phyloP scores from a whole-genome alignment of 2,797 vertebrate species.

The Allobates femoralis region DNA sequence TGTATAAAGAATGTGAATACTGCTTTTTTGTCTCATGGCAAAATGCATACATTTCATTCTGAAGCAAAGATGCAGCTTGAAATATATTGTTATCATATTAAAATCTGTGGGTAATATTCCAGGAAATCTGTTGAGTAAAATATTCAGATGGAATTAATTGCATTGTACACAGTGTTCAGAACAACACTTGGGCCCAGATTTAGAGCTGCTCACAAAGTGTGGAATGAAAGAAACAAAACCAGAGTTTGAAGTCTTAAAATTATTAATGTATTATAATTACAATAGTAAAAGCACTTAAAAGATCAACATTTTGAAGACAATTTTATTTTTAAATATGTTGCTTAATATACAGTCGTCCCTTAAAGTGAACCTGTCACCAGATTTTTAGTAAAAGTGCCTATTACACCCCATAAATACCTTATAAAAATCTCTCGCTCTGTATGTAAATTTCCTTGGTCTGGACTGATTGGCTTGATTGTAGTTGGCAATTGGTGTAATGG shows the following conservation, averaged over 20 bases:
- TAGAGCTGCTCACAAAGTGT: slow-evolving; percentile 28
- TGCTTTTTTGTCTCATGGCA: background rate
- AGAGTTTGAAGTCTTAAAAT: background rate
- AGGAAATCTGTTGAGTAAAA: slow-evolving; percentile 51
- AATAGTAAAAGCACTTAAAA: too few relatives aligned
- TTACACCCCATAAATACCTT: too few relatives aligned
- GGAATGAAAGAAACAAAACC: background rate
- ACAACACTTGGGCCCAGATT: slow-evolving; percentile 40
- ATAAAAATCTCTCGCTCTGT: too few relatives aligned
- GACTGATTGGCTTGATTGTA: too few relatives aligned
- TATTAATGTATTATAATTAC: too few relatives aligned
- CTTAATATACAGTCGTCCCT: too few relatives aligned
- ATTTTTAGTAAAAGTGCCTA: too few relatives aligned
- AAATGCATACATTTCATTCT: background rate
- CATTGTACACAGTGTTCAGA: slow-evolving; percentile 41
- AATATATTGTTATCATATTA: slow-evolving; percentile 13
- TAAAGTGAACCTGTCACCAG: too few relatives aligned
- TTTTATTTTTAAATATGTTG: too few relatives aligned
- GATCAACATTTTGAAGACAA: too few relatives aligned
- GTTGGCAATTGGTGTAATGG: too few relatives aligned
- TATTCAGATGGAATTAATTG: slow-evolving; percentile 35
- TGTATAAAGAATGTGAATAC: background rate
- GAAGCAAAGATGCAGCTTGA: background rate
- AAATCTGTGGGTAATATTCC: slow-evolving; percentile 43
- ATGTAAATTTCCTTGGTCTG: too few relatives aligned